Evolutionary conservation across 2,888 invertebrate genomes (phyloP).

Genomic region (Siphlonurus alternatus): DNA sequence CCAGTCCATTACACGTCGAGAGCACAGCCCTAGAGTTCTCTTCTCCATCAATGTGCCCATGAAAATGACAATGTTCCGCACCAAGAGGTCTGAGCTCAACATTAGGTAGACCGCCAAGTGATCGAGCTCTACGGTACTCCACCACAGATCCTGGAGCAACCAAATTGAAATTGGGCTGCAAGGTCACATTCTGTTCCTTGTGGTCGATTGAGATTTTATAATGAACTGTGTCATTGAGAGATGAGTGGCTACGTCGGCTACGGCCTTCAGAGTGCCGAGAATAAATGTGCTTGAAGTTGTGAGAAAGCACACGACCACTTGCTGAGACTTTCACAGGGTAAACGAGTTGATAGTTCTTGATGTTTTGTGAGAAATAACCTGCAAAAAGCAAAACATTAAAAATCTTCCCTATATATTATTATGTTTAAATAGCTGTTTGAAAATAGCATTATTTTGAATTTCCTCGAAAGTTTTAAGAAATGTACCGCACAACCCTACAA

Average conservation of each 20-base stretch:
- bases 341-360: not conserved
- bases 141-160: not conserved
- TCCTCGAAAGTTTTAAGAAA: too few species aligned
- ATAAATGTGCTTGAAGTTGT: not conserved
- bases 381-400: not conserved
- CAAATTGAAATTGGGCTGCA: not conserved
- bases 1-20: slow-evolving; percentile 32
- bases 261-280: not conserved
- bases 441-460: too few species aligned
- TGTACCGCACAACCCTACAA: too few species aligned
- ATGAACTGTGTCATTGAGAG: not conserved
- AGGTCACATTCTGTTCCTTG: not conserved
- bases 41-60: slow-evolving; percentile 29
- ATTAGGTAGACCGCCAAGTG: not conserved
- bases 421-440: too few species aligned
- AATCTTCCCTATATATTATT: too few species aligned
- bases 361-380: not conserved
- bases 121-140: not conserved
- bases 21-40: slow-evolving; percentile 31
- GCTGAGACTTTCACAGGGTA: not conserved
- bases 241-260: not conserved
- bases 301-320: not conserved
- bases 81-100: slow-evolving; percentile 18
- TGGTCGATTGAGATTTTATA: not conserved
- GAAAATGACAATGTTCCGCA: slow-evolving; percentile 31